These are phyloP conservation scores for Alosa alosa DNA, from an alignment of 2,113 vertebrate genomes.

Conservation along the genomic window DNA sequence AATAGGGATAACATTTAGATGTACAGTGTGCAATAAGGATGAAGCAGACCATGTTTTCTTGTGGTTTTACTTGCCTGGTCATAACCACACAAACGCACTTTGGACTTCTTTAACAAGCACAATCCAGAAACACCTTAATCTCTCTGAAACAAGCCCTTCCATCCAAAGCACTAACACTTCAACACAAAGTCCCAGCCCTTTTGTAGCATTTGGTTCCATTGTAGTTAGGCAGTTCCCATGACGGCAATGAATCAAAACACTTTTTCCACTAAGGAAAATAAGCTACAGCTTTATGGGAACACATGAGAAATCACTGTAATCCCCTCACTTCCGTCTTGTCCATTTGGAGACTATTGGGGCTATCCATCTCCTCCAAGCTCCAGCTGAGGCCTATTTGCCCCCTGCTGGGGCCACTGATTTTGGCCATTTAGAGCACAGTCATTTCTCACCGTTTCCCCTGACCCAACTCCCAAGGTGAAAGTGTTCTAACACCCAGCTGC, in stretches of 20 bases:
- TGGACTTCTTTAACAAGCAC: neutral
- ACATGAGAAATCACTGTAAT: slow-evolving; percentile 36
- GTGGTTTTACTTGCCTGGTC: neutral
- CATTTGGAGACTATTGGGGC: slow-evolving; percentile 23
- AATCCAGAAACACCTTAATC: neutral
- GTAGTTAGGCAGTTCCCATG: slow-evolving; percentile 30
- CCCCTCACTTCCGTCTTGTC: slow-evolving; percentile 25
- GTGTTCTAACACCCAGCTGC: neutral
- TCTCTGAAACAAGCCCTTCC: neutral
- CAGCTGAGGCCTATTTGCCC: slow-evolving; percentile 14
- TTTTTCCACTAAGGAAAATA: slow-evolving; percentile 16
- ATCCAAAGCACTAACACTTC: neutral
- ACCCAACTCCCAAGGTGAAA: neutral
- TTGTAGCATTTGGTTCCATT: slow-evolving; percentile 13
- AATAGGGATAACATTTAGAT: neutral
- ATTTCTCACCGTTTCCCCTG: slow-evolving; percentile 21
- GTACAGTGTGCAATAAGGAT: neutral
- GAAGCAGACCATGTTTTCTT: neutral
- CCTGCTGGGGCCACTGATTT: neutral
- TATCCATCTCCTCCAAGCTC: slow-evolving; percentile 7
- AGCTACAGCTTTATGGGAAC: slow-evolving; percentile 34
- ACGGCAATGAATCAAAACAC: slow-evolving; percentile 32
- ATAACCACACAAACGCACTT: neutral
- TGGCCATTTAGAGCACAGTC: neutral
- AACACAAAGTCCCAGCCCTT: neutral